Conservation (phyloP, 2,797 vertebrate species). For the Oreonectes daqikongensis region DNA sequence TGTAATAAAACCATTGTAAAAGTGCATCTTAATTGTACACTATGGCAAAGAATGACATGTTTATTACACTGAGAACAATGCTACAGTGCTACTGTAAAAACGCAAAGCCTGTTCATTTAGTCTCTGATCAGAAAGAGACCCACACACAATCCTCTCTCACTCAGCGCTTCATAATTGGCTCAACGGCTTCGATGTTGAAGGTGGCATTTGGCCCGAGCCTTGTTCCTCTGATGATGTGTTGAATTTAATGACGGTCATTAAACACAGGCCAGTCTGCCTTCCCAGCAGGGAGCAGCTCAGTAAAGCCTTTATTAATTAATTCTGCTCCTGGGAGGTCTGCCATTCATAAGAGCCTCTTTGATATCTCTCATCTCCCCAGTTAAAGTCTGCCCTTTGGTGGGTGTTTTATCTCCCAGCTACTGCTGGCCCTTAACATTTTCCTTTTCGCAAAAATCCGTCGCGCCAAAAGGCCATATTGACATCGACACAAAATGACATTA, state of each 20-base stretch:
- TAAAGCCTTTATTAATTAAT: conserved; percentile 67
- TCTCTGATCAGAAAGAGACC: background rate
- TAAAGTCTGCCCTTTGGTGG: conserved; percentile 59
- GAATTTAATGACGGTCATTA: conserved; percentile 60
- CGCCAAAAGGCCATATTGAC: conserved; percentile 54
- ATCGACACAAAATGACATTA: conserved; percentile 38
- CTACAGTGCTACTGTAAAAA: background rate
- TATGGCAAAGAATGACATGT: background rate
- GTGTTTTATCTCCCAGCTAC: conserved; percentile 58
- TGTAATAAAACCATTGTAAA: background rate
- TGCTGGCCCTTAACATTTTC: conserved; percentile 46
- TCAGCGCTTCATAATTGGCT: conserved; percentile 44
- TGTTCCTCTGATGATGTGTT: conserved; percentile 41
- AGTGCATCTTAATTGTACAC: no score
- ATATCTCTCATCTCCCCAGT: conserved; percentile 51
- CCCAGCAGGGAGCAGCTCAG: conserved; percentile 41
- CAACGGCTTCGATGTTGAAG: conserved; percentile 35
- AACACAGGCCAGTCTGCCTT: conserved; percentile 48
- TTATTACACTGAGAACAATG: background rate
- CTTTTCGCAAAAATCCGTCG: conserved; percentile 27
- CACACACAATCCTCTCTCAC: conserved; percentile 2
- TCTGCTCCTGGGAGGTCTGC: conserved; percentile 54
- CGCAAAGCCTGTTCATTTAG: background rate
- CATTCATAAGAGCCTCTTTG: conserved; percentile 50
- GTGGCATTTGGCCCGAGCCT: conserved; percentile 57